Evolutionary conservation across 2,113 vertebrate genomes (phyloP).

Genomic region (Orthonyx spaldingii): DNA sequence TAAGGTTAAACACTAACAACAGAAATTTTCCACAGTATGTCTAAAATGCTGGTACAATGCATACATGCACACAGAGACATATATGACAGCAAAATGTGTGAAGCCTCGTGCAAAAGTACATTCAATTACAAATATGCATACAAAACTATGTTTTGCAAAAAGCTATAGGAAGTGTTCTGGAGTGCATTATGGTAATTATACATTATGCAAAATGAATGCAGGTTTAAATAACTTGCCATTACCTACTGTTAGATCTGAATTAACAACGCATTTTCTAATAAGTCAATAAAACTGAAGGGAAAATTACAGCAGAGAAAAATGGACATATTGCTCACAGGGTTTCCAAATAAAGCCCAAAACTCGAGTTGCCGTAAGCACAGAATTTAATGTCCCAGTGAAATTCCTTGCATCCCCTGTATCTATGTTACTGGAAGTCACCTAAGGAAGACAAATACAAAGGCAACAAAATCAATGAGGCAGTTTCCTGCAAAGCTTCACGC

Average conservation of each 20-base stretch:
- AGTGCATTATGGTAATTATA: neutral
- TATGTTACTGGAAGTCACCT: conserved; percentile 80
- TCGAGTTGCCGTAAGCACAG: conserved; percentile 25
- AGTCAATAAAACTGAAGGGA: neutral
- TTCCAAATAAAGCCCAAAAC: conserved; percentile 67
- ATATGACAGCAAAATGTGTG: neutral
- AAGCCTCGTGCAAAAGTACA: neutral
- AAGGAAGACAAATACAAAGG: conserved; percentile 79
- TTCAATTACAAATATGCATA: neutral
- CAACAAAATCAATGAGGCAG: conserved; percentile 81
- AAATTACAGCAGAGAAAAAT: neutral
- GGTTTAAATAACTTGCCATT: neutral
- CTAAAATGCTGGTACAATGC: neutral
- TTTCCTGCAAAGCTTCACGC: conserved; percentile 74
- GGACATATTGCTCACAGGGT: neutral
- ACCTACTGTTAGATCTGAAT: neutral
- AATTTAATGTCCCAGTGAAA: conserved; percentile 71
- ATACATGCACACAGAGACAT: neutral
- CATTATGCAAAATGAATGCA: neutral
- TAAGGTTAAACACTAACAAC: conserved; percentile 40
- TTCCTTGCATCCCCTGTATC: conserved; percentile 66
- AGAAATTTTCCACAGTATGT: neutral
- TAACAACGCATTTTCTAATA: conserved; percentile 2
- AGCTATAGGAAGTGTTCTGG: neutral
- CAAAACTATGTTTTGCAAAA: neutral